phyloP scores from a whole-genome alignment of 2,113 vertebrate species.

The Entelurus aequoreus region DNA sequence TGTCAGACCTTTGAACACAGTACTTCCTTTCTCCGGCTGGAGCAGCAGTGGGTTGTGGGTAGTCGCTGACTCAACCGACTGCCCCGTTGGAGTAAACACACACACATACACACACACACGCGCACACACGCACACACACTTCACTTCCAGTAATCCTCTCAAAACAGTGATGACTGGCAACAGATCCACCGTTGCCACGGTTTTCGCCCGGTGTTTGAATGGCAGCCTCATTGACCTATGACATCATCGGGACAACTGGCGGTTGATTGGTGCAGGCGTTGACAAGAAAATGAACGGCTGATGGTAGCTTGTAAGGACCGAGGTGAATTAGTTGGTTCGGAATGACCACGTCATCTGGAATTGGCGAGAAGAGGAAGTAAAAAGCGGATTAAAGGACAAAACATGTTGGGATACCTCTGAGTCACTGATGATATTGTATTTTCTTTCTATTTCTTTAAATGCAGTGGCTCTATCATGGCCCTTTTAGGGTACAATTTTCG shows the following conservation, averaged over 20 bases:
- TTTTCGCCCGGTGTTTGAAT: slow-evolving; percentile 36
- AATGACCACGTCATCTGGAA: slow-evolving; percentile 22
- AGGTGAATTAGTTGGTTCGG: slow-evolving; percentile 27
- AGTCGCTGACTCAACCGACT: slow-evolving; percentile 66
- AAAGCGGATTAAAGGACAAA: background rate
- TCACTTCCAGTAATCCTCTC: slow-evolving; percentile 62
- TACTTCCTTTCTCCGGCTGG: slow-evolving; percentile 52
- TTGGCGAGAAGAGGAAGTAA: slow-evolving; percentile 1
- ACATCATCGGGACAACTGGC: slow-evolving; percentile 38
- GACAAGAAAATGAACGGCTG: slow-evolving; percentile 36
- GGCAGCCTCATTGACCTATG: slow-evolving; percentile 51
- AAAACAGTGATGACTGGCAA: slow-evolving; percentile 39
- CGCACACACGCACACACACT: slow-evolving; percentile 21
- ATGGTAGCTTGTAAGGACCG: slow-evolving; percentile 8
- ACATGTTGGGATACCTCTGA: background rate
- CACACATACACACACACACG: slow-evolving; percentile 15
- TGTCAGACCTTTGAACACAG: slow-evolving; percentile 61
- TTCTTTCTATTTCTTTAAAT: background rate
- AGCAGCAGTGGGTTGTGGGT: slow-evolving; percentile 52
- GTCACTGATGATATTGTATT: background rate
- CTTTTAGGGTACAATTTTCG: too few relatives aligned
- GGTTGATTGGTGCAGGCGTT: slow-evolving; percentile 36
- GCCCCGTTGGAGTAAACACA: slow-evolving; percentile 32
- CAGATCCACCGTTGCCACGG: slow-evolving; percentile 46
- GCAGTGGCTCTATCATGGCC: too few relatives aligned